Evolutionary conservation across 2,797 vertebrate genomes (phyloP).

Genomic region (Aplochiton taeniatus): DNA sequence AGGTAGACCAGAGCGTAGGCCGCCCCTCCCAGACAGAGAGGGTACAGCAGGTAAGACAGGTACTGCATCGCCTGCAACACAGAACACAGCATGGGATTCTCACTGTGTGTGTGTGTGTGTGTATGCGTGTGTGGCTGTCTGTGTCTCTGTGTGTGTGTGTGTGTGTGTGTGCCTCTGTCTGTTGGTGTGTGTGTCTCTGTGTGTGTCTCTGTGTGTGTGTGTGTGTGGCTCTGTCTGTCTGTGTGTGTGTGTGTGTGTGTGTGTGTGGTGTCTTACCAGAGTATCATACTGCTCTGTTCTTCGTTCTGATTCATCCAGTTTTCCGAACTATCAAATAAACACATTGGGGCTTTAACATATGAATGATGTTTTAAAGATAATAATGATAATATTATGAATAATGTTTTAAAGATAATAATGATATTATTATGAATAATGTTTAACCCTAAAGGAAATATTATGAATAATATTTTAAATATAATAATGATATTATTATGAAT

Average conservation of each 20-base stretch:
- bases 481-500: too few species aligned
- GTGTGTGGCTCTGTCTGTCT: too few species aligned
- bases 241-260: neutral
- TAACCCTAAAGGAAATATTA: too few species aligned
- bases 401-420: too few species aligned
- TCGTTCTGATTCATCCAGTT: conserved; percentile 88
- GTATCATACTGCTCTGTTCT: conserved; percentile 94
- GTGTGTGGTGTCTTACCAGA: conserved; percentile 76
- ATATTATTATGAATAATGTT: too few species aligned
- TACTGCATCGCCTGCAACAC: conserved; percentile 93
- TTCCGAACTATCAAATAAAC: conserved; percentile 87
- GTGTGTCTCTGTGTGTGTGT: too few species aligned
- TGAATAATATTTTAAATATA: too few species aligned
- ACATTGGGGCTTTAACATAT: too few species aligned
- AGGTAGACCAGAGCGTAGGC: conserved; percentile 90
- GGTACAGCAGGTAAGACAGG: conserved; percentile 93
- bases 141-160: neutral
- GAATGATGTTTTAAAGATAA: too few species aligned
- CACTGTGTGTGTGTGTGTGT: neutral
- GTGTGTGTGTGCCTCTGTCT: neutral
- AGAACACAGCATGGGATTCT: neutral
- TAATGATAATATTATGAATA: too few species aligned
- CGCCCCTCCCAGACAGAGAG: conserved; percentile 91
- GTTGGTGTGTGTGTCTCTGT: neutral
- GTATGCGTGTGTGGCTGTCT: neutral